Percentiles rank a stretch among this genome's conserved stretches.
Conservation (phyloP, 2,797 vertebrate genomes). For the Brotula barbata region DNA sequence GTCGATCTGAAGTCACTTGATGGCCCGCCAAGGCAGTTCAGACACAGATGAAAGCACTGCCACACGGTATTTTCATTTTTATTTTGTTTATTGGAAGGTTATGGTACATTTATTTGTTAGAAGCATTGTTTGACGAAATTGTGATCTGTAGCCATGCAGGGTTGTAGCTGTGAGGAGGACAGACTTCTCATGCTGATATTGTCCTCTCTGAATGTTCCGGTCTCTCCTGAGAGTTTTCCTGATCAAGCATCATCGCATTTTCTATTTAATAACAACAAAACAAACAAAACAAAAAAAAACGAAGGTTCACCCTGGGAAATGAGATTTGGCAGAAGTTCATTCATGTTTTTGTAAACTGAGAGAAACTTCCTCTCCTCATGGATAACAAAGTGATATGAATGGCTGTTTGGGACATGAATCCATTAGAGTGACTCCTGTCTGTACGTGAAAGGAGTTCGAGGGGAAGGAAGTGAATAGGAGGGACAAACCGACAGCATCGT, state of each 20-base stretch:
- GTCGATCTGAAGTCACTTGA: constrained; percentile 50
- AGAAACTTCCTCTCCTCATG: constrained; percentile 27
- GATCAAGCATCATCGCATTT: constrained; percentile 10
- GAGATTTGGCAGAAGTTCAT: constrained; percentile 36
- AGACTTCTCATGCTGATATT: constrained; percentile 8
- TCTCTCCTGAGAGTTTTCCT: constrained; percentile 24
- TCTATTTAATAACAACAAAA: constrained; percentile 14
- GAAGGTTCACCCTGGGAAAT: constrained; percentile 7
- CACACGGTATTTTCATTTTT: too few species aligned
- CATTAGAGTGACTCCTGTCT: constrained; percentile 53
- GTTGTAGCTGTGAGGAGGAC: constrained; percentile 21
- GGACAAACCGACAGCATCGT: constrained; percentile 46
- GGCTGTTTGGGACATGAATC: constrained; percentile 37
- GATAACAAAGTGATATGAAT: constrained; percentile 49
- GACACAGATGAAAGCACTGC: background rate
- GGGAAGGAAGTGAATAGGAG: constrained; percentile 57
- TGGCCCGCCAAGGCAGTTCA: constrained; percentile 13
- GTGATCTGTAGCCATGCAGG: constrained; percentile 6
- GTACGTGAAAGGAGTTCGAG: constrained; percentile 53
- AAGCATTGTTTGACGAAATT: background rate
- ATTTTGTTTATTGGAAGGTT: too few species aligned
- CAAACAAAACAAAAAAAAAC: constrained; percentile 43
- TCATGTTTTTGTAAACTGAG: constrained; percentile 40
- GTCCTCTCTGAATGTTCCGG: constrained; percentile 33
- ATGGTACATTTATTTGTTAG: constrained; percentile 1